Conservation (phyloP, 2,888 invertebrate genomes). For the Leptinotarsa tumamoca region DNA sequence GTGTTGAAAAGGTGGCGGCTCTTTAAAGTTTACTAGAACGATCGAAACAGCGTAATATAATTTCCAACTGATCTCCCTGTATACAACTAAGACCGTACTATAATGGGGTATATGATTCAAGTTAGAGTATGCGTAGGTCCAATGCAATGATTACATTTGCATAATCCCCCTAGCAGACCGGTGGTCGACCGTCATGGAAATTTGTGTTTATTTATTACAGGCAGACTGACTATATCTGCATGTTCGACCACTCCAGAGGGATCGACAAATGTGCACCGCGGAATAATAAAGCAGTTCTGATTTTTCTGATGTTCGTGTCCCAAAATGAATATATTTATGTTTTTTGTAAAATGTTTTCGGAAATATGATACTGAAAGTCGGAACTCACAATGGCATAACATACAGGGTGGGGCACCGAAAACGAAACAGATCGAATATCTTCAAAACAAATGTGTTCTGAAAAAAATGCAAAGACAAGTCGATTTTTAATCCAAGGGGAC, state of each 20-base stretch:
- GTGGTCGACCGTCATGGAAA: constrained; percentile 59
- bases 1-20: too few species aligned
- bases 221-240: constrained; percentile 49
- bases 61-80: constrained; percentile 38
- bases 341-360: too few species aligned
- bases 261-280: constrained; percentile 25
- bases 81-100: constrained; percentile 55
- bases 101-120: constrained; percentile 52
- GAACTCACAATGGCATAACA: too few species aligned
- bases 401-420: too few species aligned
- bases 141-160: constrained; percentile 64
- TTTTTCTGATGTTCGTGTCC: neutral
- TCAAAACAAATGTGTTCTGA: too few species aligned
- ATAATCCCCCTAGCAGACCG: constrained; percentile 61
- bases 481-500: too few species aligned
- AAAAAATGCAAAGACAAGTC: too few species aligned
- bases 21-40: too few species aligned
- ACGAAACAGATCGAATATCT: too few species aligned
- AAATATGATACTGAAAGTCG: too few species aligned
- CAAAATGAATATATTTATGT: too few species aligned
- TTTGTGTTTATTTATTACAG: constrained; percentile 60
- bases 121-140: constrained; percentile 53
- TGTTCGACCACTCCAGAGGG: constrained; percentile 44
- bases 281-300: neutral
- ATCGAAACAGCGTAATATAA: too few species aligned